Conservation (phyloP, 2,113 vertebrate genomes). For the Takifugu bimaculatus region DNA sequence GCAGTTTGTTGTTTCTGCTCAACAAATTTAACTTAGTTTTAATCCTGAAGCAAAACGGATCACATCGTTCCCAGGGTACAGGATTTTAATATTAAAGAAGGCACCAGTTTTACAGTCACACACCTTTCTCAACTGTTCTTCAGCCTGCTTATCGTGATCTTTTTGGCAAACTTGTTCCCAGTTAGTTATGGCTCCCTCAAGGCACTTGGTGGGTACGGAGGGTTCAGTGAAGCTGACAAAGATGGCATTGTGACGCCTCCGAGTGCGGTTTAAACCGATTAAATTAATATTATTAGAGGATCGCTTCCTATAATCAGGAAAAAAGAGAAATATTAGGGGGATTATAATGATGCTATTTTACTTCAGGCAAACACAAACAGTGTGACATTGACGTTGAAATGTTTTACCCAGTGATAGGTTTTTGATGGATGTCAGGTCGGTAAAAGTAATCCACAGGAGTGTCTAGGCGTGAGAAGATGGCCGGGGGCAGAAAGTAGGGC, state of each 20-base stretch:
- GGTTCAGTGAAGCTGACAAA: constrained; percentile 86
- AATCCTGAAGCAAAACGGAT: no score
- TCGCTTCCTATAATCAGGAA: constrained; percentile 73
- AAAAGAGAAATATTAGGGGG: neutral
- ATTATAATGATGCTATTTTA: neutral
- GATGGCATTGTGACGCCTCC: constrained; percentile 90
- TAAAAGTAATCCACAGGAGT: constrained; percentile 88
- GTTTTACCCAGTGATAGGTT: constrained; percentile 50
- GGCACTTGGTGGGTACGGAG: constrained; percentile 73
- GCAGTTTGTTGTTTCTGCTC: no score
- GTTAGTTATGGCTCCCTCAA: constrained; percentile 82
- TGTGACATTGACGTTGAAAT: neutral
- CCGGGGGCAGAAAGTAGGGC: constrained; percentile 88
- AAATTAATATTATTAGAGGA: constrained; percentile 78
- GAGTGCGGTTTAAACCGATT: constrained; percentile 85
- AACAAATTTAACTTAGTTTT: no score
- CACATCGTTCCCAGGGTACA: no score
- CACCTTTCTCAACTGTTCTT: constrained; percentile 81
- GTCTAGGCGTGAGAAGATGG: constrained; percentile 94
- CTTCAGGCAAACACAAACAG: neutral
- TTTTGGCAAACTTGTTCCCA: constrained; percentile 82
- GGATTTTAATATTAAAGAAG: no score
- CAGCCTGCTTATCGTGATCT: constrained; percentile 71
- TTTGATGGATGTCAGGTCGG: constrained; percentile 82
- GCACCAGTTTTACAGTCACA: neutral